phyloP scores from a whole-genome alignment of 2,113 vertebrate species.

The Mesembrinibis cayennensis region DNA sequence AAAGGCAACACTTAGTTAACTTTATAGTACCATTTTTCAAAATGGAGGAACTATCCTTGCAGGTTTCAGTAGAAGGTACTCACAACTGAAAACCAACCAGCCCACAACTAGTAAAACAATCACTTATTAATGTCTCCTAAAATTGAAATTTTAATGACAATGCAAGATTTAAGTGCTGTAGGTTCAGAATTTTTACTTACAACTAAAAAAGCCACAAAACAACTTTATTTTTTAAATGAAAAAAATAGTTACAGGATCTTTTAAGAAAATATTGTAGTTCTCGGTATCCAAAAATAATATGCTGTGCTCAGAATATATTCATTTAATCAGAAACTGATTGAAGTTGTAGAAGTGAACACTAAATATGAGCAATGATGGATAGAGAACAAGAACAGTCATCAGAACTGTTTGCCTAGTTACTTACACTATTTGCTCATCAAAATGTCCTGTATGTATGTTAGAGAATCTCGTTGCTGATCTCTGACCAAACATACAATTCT shows the following conservation, averaged over 20 bases:
- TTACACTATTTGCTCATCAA: not conserved
- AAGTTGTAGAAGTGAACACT: not conserved
- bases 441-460: not conserved
- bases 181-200: not conserved
- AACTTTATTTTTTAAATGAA: not conserved
- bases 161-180: not conserved
- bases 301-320: not conserved
- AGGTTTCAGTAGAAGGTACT: not conserved
- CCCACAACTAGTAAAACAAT: not conserved
- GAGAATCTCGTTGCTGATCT: not conserved
- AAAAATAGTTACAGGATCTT: not conserved
- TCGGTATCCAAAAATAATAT: not conserved
- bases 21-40: not conserved
- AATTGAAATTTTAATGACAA: not conserved
- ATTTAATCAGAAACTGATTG: conserved; percentile 10
- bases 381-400: not conserved
- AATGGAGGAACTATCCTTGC: not conserved
- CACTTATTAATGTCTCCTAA: not conserved
- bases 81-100: not conserved
- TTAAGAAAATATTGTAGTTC: not conserved
- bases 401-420: not conserved
- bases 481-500: not conserved
- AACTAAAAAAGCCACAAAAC: not conserved
- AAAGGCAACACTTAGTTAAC: not conserved
- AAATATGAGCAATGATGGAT: not conserved